phyloP scores from a whole-genome alignment of 2,888 invertebrate species.

The Luffia ferchaultella region DNA sequence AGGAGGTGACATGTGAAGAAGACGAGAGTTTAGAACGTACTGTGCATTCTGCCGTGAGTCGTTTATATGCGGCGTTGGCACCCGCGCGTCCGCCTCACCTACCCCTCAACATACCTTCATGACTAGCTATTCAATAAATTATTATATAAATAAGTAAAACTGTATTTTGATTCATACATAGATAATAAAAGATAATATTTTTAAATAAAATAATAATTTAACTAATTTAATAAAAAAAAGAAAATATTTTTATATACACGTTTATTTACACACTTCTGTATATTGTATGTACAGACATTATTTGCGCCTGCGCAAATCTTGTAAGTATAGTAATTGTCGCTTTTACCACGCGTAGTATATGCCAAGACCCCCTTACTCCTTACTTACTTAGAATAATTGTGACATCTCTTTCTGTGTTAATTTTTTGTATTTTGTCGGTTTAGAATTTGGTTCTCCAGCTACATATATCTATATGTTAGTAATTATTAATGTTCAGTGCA shows the following conservation, averaged over 20 bases:
- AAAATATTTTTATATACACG: not conserved
- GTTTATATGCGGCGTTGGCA: constrained; percentile 84
- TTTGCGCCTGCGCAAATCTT: not conserved
- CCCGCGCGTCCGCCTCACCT: constrained; percentile 34
- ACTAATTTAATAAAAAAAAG: no score
- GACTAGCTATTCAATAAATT: not conserved
- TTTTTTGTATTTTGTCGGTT: no score
- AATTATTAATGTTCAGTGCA: no score
- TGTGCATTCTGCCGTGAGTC: constrained; percentile 84
- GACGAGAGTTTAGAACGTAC: constrained; percentile 86
- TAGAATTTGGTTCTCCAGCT: no score
- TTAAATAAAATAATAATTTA: no score
- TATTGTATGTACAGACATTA: not conserved
- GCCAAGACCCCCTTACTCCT: no score
- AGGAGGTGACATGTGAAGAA: constrained; percentile 82
- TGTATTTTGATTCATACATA: not conserved
- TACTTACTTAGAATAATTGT: no score
- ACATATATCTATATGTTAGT: no score
- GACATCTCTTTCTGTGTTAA: no score
- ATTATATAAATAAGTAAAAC: not conserved
- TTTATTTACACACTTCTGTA: constrained; percentile 5
- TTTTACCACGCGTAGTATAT: no score
- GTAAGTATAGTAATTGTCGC: no score
- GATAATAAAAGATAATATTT: no score
- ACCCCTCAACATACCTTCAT: not conserved